Evolutionary conservation across 2,797 vertebrate species (phyloP).

Genomic region (Todus mexicanus): DNA sequence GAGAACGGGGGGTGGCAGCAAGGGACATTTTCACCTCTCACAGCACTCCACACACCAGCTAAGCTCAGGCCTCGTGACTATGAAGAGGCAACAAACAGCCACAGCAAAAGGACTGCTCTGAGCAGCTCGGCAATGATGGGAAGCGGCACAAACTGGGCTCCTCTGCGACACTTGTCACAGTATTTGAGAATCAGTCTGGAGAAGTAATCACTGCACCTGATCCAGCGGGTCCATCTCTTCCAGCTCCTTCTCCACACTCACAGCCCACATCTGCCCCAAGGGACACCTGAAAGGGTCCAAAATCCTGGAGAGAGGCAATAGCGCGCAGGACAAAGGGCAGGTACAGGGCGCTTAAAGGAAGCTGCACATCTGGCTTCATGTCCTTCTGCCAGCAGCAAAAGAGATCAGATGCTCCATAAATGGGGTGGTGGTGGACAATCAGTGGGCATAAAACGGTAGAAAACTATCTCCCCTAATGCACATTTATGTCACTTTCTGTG

Average conservation of each 20-base stretch:
- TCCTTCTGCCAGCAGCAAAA: not conserved
- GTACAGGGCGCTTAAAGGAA: not conserved
- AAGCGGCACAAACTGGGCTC: not conserved
- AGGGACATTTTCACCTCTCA: not conserved
- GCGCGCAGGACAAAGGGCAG: not conserved
- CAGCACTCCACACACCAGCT: not conserved
- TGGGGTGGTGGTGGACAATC: not conserved
- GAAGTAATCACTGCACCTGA: not conserved
- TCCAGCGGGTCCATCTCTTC: not conserved
- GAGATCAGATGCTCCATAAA: not conserved
- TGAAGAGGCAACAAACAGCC: not conserved
- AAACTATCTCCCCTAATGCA: not conserved
- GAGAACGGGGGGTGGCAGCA: not conserved
- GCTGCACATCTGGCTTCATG: not conserved
- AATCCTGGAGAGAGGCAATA: not conserved
- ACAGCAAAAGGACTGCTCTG: not conserved
- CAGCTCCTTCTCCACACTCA: not conserved
- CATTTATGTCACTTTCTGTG: not conserved
- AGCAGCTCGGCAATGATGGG: not conserved
- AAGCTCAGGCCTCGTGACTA: not conserved
- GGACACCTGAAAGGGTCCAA: not conserved
- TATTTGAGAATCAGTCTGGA: not conserved
- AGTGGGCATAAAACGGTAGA: not conserved
- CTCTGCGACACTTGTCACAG: not conserved
- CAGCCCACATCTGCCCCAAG: not conserved